Evolutionary conservation across 1,140 invertebrate species (phyloP).

Genomic region (Xylocopa sonorina): DNA sequence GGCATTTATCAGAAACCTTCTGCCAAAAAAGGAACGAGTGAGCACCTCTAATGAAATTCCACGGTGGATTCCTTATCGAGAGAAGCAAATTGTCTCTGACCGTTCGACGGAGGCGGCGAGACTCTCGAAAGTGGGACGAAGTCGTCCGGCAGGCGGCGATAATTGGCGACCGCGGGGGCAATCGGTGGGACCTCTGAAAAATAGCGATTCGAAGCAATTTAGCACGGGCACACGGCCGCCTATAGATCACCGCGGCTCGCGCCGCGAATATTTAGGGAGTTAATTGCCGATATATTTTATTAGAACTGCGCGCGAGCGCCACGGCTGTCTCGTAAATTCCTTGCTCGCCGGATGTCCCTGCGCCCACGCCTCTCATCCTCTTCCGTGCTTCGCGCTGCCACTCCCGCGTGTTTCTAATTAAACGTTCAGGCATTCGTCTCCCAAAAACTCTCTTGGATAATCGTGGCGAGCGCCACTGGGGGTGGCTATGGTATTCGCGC

Average conservation of each 20-base stretch:
- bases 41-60: neutral
- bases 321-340: slow-evolving; percentile 80
- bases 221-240: slow-evolving; percentile 63
- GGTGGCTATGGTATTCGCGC: neutral
- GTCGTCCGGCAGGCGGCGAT: slow-evolving; percentile 60
- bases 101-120: neutral
- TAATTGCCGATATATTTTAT: slow-evolving; percentile 83
- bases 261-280: slow-evolving; percentile 81
- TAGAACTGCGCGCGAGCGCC: slow-evolving; percentile 73
- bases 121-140: slow-evolving; percentile 13
- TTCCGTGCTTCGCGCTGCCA: neutral
- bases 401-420: slow-evolving; percentile 76
- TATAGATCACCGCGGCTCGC: slow-evolving; percentile 79
- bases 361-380: slow-evolving; percentile 65
- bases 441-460: slow-evolving; percentile 55
- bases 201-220: slow-evolving; percentile 81
- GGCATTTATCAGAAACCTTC: too few relatives aligned
- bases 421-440: slow-evolving; percentile 65
- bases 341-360: slow-evolving; percentile 76
- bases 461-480: too few relatives aligned
- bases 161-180: slow-evolving; percentile 74
- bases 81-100: slow-evolving; percentile 12
- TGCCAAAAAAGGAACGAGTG: too few relatives aligned
- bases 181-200: slow-evolving; percentile 78
- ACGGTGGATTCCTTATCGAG: neutral